Evolutionary conservation across 2,888 invertebrate species (phyloP).

Genomic region (Catonia carolina): DNA sequence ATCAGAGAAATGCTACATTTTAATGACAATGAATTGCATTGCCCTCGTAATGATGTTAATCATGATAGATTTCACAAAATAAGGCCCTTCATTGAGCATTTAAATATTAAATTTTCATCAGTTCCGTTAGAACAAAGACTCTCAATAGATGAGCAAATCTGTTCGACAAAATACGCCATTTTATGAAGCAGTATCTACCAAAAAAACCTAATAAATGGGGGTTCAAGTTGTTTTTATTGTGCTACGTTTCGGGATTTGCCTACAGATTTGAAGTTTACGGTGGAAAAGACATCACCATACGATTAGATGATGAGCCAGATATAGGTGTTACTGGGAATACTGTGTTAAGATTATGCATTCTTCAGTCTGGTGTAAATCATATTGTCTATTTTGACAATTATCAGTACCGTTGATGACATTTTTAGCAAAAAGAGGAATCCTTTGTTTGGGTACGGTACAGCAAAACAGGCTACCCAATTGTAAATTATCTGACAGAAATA

Average conservation of each 20-base stretch:
- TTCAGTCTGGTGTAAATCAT: conserved; percentile 36
- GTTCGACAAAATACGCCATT: background rate
- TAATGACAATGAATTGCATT: background rate
- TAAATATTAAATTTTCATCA: background rate
- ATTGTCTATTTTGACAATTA: conserved; percentile 38
- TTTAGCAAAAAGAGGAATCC: conserved; percentile 35
- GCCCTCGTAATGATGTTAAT: background rate
- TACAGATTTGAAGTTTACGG: background rate
- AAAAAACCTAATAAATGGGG: background rate
- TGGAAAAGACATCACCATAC: too few species aligned
- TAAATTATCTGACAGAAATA: conserved; percentile 37
- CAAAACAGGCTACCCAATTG: conserved; percentile 37
- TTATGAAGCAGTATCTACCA: background rate
- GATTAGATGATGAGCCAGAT: background rate
- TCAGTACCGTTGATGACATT: conserved; percentile 31
- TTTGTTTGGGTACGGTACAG: conserved; percentile 35
- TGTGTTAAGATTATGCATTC: conserved; percentile 34
- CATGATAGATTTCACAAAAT: background rate
- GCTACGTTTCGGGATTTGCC: background rate
- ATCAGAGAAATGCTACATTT: background rate
- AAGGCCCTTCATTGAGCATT: background rate
- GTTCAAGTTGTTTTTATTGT: background rate
- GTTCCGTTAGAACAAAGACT: conserved; percentile 1
- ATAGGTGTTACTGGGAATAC: background rate
- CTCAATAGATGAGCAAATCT: background rate